phyloP scores from a whole-genome alignment of 1,140 invertebrate genomes.

The Cydia splendana region DNA sequence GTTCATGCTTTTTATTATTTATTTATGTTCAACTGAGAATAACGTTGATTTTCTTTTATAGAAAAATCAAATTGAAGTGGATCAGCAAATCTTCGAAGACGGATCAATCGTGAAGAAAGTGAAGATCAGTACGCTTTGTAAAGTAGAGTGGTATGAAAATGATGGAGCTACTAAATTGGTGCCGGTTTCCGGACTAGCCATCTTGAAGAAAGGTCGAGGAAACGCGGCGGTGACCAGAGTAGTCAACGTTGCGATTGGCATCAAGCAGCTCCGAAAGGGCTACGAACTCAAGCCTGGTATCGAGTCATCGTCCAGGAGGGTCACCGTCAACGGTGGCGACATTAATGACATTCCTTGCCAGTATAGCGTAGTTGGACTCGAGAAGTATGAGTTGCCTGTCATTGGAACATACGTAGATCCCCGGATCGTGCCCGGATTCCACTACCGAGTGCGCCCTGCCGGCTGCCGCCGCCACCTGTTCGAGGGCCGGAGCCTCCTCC shows the following conservation, averaged over 20 bases:
- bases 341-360: slow-evolving; percentile 84
- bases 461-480: slow-evolving; percentile 83
- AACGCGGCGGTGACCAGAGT: slow-evolving; percentile 79
- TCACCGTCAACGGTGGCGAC: slow-evolving; percentile 81
- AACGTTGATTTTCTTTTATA: slow-evolving; percentile 44
- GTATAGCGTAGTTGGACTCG: slow-evolving; percentile 85
- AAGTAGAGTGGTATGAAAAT: slow-evolving; percentile 84
- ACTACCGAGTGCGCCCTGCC: slow-evolving; percentile 85
- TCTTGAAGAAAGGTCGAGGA: slow-evolving; percentile 78
- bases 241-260: slow-evolving; percentile 81
- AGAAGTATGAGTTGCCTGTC: slow-evolving; percentile 86
- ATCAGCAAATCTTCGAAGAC: slow-evolving; percentile 72
- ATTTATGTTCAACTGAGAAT: slow-evolving; percentile 3
- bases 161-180: slow-evolving; percentile 81
- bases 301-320: slow-evolving; percentile 81
- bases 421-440: slow-evolving; percentile 87
- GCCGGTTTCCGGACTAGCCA: slow-evolving; percentile 81
- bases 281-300: slow-evolving; percentile 83
- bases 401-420: slow-evolving; percentile 88
- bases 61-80: slow-evolving; percentile 76
- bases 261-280: slow-evolving; percentile 80
- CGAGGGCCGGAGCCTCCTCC: slow-evolving; percentile 81
- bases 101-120: slow-evolving; percentile 83
- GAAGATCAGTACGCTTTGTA: slow-evolving; percentile 82
- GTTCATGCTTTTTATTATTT: not conserved